Evolutionary conservation across 1,140 invertebrate species (phyloP).

Genomic region (fruit fly (Drosophila melanogaster)): Release_6_plus_ISO1_MT NT_033777.3:21001001-21001500

Average conservation of each 20-base stretch:
- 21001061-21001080: conserved; percentile 17
- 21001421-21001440: too few species aligned
- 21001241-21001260: conserved; percentile 46
- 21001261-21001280: conserved; percentile 33
- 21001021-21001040: conserved; percentile 15
- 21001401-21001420: too few species aligned
- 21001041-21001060: conserved; percentile 45
- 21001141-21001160: conserved; percentile 23
- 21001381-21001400: too few species aligned
- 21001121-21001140: conserved; percentile 32
- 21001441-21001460: too few species aligned
- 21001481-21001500: too few species aligned
- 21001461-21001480: too few species aligned
- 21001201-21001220: neutral
- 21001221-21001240: conserved; percentile 62
- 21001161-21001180: conserved; percentile 20
- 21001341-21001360: neutral
- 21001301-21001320: conserved; percentile 27
- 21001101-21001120: conserved; percentile 62
- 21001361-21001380: neutral
- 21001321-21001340: neutral
- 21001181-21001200: neutral
- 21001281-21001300: conserved; percentile 4
- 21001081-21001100: conserved; percentile 48
- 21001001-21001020: conserved; percentile 26